A percentile compares a stretch with the other conserved stretches of the same genome.
These are phyloP conservation scores for Stomatorhinus ivindoensis DNA, from an alignment of 2,113 vertebrate species.

Conservation along the genomic window DNA sequence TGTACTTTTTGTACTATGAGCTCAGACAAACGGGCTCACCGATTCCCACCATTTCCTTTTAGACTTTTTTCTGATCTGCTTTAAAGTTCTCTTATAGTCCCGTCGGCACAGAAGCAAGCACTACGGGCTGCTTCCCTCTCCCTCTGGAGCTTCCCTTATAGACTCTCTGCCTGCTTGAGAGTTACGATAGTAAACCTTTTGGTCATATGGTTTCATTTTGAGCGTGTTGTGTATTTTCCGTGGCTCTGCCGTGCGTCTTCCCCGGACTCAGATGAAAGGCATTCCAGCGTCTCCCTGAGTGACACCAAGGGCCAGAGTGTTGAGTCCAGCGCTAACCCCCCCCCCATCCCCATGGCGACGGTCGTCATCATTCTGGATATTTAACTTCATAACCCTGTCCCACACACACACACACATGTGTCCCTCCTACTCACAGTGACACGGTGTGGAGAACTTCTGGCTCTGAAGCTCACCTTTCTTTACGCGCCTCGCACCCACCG, in stretches of 20 bases:
- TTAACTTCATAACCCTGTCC: background rate
- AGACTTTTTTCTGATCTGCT: background rate
- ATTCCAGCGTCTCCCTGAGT: background rate
- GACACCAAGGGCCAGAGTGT: background rate
- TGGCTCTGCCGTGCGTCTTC: background rate
- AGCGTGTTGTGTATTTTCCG: background rate
- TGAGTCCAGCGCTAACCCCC: background rate
- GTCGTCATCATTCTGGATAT: background rate
- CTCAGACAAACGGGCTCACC: background rate
- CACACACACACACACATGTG: background rate
- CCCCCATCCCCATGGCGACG: background rate
- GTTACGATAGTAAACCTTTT: background rate
- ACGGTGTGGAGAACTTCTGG: background rate
- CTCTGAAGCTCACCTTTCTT: background rate
- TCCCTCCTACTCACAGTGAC: background rate
- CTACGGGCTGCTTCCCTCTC: background rate
- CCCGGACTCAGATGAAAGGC: background rate
- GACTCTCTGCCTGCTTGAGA: background rate
- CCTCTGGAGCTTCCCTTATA: background rate
- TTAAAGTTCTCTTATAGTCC: background rate
- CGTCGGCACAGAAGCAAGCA: background rate
- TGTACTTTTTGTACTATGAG: background rate
- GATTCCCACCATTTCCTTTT: background rate
- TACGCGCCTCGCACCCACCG: background rate
- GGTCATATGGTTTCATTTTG: conserved; percentile 16